Evolutionary conservation across 2,888 invertebrate genomes (phyloP), one percentile per base, ranked within the genome.

Genomic region (Frankliniella intonsa): DNA sequence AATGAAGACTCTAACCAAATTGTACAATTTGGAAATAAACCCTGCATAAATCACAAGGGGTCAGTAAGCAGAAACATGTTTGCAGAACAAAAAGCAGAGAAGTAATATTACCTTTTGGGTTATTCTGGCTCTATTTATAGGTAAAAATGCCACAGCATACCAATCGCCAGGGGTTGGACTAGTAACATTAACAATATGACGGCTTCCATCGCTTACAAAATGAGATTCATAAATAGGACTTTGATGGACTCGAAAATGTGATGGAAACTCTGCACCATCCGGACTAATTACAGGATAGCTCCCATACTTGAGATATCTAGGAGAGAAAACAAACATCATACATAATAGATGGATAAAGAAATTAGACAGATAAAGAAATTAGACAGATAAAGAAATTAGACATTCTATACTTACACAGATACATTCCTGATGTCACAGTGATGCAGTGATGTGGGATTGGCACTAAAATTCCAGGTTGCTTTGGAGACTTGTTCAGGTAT

Each of bases 221-320:
- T 83, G 82, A 27, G 87, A 80, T 79, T 85, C 83, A 83, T 86
- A 85, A 38, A 87, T 84, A 38, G 86, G 85, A 12, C 62, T 62
- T 12, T 80, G 76, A 50, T 82, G 86, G 81, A 51, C 85, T 83
- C 55, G 84, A 85, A 93, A 91, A 84, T 91, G 89, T 83, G 92
- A 91, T 0, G 95, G 94, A 86, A 94, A 94, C 80, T 91, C 90
- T 80, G 95, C 93, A 83, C 94, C 94, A 86, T 95, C 94, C 3
- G 95, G 94, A 86, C 92, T 93, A 83, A 96, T 92, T 7, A 96
- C 93, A 38, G 97, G 96, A 86, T 94, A 93, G 80, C 95, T 93
- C 22, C 94, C 94, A 85, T 93, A 92, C 87, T 96, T 96, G 82
- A 97, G 88, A 86, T 93, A 76, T 25, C 69, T 76, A 38, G 38